A percentile compares a stretch with the other conserved stretches of the same genome.
These are phyloP conservation scores for Allacma fusca DNA, from an alignment of 2,888 invertebrate genomes.

Conservation along the genomic window DNA sequence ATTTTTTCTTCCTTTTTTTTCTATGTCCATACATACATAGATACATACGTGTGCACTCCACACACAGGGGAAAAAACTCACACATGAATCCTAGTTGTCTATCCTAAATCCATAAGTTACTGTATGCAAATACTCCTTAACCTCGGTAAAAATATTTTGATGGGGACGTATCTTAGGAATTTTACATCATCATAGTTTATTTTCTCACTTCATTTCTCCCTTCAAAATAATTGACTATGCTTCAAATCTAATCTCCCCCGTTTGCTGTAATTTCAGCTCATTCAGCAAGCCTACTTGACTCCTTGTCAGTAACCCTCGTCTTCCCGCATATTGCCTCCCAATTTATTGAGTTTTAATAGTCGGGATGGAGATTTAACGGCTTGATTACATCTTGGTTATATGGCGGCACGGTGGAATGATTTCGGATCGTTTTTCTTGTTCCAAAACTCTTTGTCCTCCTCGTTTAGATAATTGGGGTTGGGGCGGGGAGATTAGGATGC, in stretches of 20 bases:
- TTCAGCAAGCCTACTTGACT: background rate
- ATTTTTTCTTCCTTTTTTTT: background rate
- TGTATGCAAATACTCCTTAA: background rate
- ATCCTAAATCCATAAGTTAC: background rate
- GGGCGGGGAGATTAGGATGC: background rate
- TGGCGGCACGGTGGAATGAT: background rate
- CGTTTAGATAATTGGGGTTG: background rate
- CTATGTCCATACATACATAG: too few relatives aligned
- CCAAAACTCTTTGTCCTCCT: background rate
- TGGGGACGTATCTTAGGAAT: background rate
- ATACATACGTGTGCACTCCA: too few relatives aligned
- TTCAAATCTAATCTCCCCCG: background rate
- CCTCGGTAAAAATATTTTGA: background rate
- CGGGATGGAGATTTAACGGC: constrained; percentile 1
- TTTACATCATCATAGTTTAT: background rate
- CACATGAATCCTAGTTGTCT: background rate
- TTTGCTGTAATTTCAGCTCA: background rate
- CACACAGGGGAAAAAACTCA: background rate
- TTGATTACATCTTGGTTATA: constrained; percentile 1
- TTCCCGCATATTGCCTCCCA: background rate
- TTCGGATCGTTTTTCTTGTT: background rate
- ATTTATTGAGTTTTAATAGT: constrained; percentile 12
- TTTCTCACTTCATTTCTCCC: constrained; percentile 6
- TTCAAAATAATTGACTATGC: background rate
- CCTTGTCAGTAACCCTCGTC: background rate